These are phyloP conservation scores for Aptenodytes forsteri DNA, from an alignment of 2,113 vertebrate species.

Conservation along the genomic window DNA sequence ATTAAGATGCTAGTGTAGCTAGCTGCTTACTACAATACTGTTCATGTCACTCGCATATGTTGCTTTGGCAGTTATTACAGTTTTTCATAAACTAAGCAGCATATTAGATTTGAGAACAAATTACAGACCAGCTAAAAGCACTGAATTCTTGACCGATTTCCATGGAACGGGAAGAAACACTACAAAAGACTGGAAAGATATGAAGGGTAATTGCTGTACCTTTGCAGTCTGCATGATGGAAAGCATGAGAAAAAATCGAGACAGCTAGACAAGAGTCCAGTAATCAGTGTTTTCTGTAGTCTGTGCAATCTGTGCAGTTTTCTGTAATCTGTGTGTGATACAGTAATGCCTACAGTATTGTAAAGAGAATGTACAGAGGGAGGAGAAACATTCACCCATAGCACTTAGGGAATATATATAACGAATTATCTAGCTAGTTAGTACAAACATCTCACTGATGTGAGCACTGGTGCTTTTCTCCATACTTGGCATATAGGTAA, in stretches of 20 bases:
- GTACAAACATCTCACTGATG: background rate
- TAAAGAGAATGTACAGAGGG: background rate
- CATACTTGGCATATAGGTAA: background rate
- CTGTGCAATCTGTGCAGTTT: background rate
- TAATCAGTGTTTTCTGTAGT: background rate
- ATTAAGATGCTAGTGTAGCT: constrained; percentile 1
- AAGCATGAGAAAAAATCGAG: background rate
- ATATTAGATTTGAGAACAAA: background rate
- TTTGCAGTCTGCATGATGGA: background rate
- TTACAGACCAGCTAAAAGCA: background rate
- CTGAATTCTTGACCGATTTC: background rate
- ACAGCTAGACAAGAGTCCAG: background rate
- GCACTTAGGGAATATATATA: background rate
- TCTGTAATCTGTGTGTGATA: background rate
- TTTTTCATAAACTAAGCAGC: background rate
- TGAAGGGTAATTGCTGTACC: background rate
- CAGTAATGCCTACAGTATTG: background rate
- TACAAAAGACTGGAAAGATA: background rate
- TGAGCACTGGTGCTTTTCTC: background rate
- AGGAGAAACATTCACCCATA: background rate
- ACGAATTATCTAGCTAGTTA: background rate
- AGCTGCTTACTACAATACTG: constrained; percentile 38
- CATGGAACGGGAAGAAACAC: background rate
- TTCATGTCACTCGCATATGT: constrained; percentile 46
- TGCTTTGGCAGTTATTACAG: constrained; percentile 3